These are phyloP conservation scores for Lipotes vexillifer DNA, from an alignment of 2,113 vertebrate species.

Conservation along the genomic window DNA sequence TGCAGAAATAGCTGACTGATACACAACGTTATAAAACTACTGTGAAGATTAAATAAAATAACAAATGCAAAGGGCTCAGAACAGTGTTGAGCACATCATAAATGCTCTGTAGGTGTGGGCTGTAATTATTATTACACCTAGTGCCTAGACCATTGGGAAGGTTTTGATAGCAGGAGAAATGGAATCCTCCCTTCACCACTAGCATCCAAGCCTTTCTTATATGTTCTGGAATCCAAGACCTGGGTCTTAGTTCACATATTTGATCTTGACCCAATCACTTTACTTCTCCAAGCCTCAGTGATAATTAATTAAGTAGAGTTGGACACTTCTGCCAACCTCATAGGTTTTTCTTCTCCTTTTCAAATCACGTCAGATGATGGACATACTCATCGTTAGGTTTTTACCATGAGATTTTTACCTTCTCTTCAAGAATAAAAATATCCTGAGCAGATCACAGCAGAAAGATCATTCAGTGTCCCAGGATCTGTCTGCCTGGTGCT, in stretches of 20 bases:
- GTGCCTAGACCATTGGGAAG: neutral
- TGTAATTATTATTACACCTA: neutral
- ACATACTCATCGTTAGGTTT: neutral
- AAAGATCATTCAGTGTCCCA: neutral
- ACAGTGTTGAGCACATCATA: neutral
- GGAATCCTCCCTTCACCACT: neutral
- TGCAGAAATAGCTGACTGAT: neutral
- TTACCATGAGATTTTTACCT: neutral
- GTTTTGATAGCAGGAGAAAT: neutral
- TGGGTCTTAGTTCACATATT: neutral
- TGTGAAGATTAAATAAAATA: neutral
- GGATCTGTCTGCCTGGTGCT: neutral
- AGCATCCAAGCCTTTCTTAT: neutral
- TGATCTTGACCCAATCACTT: neutral
- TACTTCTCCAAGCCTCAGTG: neutral
- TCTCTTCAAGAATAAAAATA: conserved; percentile 1
- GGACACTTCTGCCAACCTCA: neutral
- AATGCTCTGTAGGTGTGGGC: neutral
- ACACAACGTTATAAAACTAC: neutral
- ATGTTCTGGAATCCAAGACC: neutral
- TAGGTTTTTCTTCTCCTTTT: neutral
- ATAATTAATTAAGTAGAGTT: neutral
- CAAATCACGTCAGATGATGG: neutral
- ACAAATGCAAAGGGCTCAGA: neutral
- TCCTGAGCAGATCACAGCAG: neutral